Evolutionary conservation across 2,888 invertebrate species (phyloP), one percentile per base, ranked within the genome.

Genomic region (Patella pellucida): DNA sequence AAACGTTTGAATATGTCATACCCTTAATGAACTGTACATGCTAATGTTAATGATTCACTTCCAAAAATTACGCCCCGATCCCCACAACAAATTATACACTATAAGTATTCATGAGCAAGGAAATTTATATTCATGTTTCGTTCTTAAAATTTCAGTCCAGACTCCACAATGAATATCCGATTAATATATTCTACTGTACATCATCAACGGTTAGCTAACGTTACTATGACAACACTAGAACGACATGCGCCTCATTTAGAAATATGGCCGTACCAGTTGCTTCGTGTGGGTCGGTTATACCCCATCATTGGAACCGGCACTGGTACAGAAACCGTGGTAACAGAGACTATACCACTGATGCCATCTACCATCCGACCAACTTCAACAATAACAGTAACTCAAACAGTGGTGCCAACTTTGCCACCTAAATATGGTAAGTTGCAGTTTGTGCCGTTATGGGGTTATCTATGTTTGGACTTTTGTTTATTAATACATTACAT

Each of bases 361-460:
- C 23, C 62, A 11, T 19, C 19, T 62, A 23, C 23, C 19, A 19
- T 23, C 19, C 23, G 19, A 62, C 62, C 62, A n/a, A 19, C 62
- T 12, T 23, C 62, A 62, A 62, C 62, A 62, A 11, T 23, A 12
- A 1, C 23, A 19, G 5, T 23, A 19, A 19, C 62, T 12, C 62
- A 23, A 62, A 12, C 62, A 12, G 19, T 23, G 3, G 14, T 23
- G 9, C 3, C 62, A 19, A 62, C 62, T 19, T 12, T 62, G 11
- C 19, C 62, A 19, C 62, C 62, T 23, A 62, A 62, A 62, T 62
- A 62, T 62, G 62, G 62, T 62, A 62, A 62, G 19, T 62, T 9
- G 41, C 9, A 41, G 41, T 7, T 41, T 41, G 9, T 41, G 41
- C 41, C 7, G 9, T 7, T 41, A 41, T 41, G 41, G 0, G 41